Percentiles rank a stretch among this genome's conserved stretches.
Evolutionary conservation across 2,113 vertebrate genomes (phyloP).

Genomic region (Aptenodytes forsteri): DNA sequence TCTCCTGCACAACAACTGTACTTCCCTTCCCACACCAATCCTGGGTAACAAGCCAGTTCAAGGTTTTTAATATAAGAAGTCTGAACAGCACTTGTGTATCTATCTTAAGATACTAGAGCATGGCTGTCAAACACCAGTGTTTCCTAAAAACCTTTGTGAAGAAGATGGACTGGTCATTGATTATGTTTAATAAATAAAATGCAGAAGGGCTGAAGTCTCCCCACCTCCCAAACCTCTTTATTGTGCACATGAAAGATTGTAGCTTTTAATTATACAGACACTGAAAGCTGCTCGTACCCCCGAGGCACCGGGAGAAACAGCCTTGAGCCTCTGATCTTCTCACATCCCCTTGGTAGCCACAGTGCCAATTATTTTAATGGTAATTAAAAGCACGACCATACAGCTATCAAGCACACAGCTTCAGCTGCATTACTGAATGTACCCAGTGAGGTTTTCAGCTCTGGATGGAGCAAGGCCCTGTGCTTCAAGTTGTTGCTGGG

Average conservation of each 20-base stretch:
- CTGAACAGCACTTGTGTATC: background rate
- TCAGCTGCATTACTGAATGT: background rate
- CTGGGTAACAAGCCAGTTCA: rapidly evolving
- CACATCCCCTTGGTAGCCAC: slow-evolving; percentile 66
- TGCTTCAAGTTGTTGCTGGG: rapidly evolving
- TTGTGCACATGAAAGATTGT: slow-evolving; percentile 78
- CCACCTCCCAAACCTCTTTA: slow-evolving; percentile 70
- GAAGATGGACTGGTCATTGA: slow-evolving; percentile 64
- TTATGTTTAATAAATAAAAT: slow-evolving; percentile 71
- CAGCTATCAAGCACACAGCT: slow-evolving; percentile 16
- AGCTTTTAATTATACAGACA: slow-evolving; percentile 80
- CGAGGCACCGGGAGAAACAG: slow-evolving; percentile 63
- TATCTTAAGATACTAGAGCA: background rate
- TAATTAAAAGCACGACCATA: slow-evolving; percentile 77
- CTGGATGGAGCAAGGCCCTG: background rate
- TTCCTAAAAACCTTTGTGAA: background rate
- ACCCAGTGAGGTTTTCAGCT: background rate
- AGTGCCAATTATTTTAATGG: slow-evolving; percentile 80
- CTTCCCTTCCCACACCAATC: background rate
- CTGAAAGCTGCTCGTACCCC: slow-evolving; percentile 67
- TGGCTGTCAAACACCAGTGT: background rate
- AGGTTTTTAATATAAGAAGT: rapidly evolving
- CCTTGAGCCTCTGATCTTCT: slow-evolving; percentile 74
- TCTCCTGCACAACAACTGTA: background rate
- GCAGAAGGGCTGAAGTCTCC: slow-evolving; percentile 63